A percentile compares a stretch with the other conserved stretches of the same genome.
Evolutionary conservation across 2,113 vertebrate genomes (phyloP).

Genomic region (Marmota monax): DNA sequence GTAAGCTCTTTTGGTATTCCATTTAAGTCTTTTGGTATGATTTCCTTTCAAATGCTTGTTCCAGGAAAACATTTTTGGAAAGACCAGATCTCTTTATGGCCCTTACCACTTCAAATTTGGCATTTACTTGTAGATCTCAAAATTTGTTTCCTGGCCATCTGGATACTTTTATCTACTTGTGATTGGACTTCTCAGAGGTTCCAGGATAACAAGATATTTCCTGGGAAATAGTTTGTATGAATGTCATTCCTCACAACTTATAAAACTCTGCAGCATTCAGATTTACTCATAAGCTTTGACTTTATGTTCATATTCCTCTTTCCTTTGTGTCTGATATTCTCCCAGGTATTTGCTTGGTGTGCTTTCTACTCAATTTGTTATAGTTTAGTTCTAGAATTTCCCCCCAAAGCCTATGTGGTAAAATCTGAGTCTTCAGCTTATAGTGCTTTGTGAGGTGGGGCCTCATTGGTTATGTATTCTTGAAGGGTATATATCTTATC

Average conservation of each 20-base stretch:
- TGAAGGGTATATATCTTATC: neutral
- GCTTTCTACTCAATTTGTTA: neutral
- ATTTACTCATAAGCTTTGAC: neutral
- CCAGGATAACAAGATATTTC: neutral
- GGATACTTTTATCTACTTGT: neutral
- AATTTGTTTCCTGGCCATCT: neutral
- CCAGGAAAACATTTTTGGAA: slow-evolving; percentile 28
- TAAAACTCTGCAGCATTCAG: neutral
- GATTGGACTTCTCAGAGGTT: slow-evolving; percentile 5
- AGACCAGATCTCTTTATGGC: neutral
- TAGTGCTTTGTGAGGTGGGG: neutral
- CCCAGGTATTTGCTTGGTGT: neutral
- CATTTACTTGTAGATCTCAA: slow-evolving; percentile 18
- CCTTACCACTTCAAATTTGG: neutral
- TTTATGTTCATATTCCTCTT: neutral
- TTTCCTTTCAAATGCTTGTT: slow-evolving; percentile 40
- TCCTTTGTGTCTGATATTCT: neutral
- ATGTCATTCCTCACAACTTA: neutral
- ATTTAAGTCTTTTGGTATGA: neutral
- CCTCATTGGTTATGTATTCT: neutral
- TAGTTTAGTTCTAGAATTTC: neutral
- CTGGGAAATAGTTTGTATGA: neutral
- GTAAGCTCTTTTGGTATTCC: slow-evolving; percentile 16
- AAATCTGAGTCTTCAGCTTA: neutral
- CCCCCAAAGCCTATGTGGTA: neutral